Conservation (phyloP, 1,140 invertebrate genomes). For the Bombus sylvicola region DNA sequence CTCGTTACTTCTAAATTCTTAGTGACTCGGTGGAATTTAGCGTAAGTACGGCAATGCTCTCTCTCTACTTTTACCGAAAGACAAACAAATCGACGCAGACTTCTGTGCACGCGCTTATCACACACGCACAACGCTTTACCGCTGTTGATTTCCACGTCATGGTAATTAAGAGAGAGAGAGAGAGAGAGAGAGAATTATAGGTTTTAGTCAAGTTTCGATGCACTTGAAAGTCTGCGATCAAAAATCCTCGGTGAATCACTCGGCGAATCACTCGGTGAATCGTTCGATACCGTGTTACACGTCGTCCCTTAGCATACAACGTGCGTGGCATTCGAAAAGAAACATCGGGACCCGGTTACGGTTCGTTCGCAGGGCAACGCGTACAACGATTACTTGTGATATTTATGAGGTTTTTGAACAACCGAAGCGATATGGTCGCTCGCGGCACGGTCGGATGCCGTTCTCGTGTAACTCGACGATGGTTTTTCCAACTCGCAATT, state of each 20-base stretch:
- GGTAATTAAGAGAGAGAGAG: neutral
- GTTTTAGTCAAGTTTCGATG: neutral
- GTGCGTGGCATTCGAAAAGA: neutral
- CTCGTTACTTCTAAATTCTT: neutral
- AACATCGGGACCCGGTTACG: neutral
- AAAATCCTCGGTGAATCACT: neutral
- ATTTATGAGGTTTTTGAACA: conserved; percentile 15
- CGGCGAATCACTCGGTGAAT: neutral
- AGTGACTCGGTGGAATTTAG: neutral
- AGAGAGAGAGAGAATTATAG: neutral
- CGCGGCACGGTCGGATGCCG: conserved; percentile 64
- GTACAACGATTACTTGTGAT: conserved; percentile 31
- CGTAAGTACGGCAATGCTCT: no score
- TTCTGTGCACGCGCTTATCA: neutral
- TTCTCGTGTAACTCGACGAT: conserved; percentile 60
- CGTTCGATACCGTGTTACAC: neutral
- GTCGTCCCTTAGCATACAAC: neutral
- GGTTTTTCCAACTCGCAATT: conserved; percentile 70
- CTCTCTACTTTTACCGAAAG: neutral
- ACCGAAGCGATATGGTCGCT: conserved; percentile 21
- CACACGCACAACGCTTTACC: neutral
- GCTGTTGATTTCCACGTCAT: neutral
- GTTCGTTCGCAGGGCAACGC: neutral
- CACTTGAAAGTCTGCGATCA: neutral
- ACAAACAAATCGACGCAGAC: neutral